These are phyloP conservation scores for Thalpophila matura DNA, from an alignment of 2,888 invertebrate genomes.

Conservation along the genomic window DNA sequence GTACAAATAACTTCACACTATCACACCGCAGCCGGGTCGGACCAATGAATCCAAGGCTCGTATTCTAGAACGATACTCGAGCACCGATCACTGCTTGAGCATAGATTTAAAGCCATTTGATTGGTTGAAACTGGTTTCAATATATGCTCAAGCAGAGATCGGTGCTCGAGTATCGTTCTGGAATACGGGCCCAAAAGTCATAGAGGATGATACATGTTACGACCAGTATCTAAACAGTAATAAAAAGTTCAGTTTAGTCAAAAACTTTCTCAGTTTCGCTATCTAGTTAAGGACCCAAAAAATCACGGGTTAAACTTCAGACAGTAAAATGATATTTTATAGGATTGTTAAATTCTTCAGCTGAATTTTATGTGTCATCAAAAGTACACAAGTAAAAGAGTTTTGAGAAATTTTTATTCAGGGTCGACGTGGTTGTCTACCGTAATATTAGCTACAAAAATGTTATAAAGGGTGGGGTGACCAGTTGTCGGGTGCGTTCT, in stretches of 20 bases:
- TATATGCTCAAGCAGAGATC: too few relatives aligned
- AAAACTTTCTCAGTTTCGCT: conserved; percentile 32
- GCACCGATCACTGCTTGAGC: too few relatives aligned
- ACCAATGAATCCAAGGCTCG: too few relatives aligned
- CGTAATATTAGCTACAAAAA: conserved; percentile 18
- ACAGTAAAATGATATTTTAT: conserved; percentile 50
- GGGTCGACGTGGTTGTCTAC: conserved; percentile 18
- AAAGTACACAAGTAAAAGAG: conserved; percentile 41
- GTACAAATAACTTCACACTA: too few relatives aligned
- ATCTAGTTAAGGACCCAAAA: conserved; percentile 14
- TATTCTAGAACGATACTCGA: too few relatives aligned
- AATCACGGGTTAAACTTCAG: conserved; percentile 32
- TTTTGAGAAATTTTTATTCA: conserved; percentile 33
- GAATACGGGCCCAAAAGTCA: too few relatives aligned
- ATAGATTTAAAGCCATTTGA: too few relatives aligned
- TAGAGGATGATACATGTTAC: background rate
- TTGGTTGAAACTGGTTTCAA: too few relatives aligned
- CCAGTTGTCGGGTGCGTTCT: background rate
- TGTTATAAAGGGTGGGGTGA: conserved; percentile 13
- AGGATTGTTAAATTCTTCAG: conserved; percentile 54
- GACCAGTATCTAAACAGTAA: conserved; percentile 17
- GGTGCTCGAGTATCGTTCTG: too few relatives aligned
- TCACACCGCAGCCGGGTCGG: too few relatives aligned
- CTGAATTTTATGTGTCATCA: conserved; percentile 60
- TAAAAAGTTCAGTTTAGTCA: conserved; percentile 34